A percentile compares a stretch with the other conserved stretches of the same genome.
These are phyloP conservation scores for Cosmopolites sordidus DNA, from an alignment of 2,888 invertebrate genomes.

Conservation along the genomic window DNA sequence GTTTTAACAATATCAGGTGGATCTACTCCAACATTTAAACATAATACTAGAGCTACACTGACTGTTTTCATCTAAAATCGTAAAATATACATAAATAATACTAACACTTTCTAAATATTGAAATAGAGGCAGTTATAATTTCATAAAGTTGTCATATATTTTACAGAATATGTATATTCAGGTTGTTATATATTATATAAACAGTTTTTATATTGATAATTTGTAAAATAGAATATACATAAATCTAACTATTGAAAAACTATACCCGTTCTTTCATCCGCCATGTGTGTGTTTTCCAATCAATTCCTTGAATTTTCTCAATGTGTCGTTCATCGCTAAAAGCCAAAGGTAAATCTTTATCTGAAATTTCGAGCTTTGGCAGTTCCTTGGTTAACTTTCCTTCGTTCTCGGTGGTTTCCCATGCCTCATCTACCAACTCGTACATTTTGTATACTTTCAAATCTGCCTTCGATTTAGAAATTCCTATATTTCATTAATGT, in stretches of 20 bases:
- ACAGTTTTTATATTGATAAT: too few relatives aligned
- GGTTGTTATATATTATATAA: too few relatives aligned
- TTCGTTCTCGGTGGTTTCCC: constrained; percentile 6
- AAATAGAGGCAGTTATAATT: neutral
- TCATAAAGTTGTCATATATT: too few relatives aligned
- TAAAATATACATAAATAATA: neutral
- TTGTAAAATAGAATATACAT: too few relatives aligned
- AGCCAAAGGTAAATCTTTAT: constrained; percentile 67
- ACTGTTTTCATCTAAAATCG: constrained; percentile 92
- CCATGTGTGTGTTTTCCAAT: constrained; percentile 74
- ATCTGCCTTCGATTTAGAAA: neutral
- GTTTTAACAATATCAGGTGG: constrained; percentile 98
- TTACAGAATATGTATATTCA: too few relatives aligned
- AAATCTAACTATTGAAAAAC: too few relatives aligned
- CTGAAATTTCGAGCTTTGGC: constrained; percentile 44
- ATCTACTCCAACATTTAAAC: constrained; percentile 98
- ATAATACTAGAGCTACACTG: constrained; percentile 94
- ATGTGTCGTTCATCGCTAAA: constrained; percentile 72
- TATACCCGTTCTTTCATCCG: constrained; percentile 87
- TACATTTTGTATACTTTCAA: constrained; percentile 23
- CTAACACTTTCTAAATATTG: neutral
- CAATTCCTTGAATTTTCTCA: constrained; percentile 65
- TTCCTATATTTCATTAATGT: constrained; percentile 9
- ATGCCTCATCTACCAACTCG: constrained; percentile 20
- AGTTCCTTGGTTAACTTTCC: constrained; percentile 3